Percentiles rank a stretch among this genome's conserved stretches.
Evolutionary conservation across 2,113 vertebrate genomes (phyloP).

Genomic region (Odobenus rosmarus): DNA sequence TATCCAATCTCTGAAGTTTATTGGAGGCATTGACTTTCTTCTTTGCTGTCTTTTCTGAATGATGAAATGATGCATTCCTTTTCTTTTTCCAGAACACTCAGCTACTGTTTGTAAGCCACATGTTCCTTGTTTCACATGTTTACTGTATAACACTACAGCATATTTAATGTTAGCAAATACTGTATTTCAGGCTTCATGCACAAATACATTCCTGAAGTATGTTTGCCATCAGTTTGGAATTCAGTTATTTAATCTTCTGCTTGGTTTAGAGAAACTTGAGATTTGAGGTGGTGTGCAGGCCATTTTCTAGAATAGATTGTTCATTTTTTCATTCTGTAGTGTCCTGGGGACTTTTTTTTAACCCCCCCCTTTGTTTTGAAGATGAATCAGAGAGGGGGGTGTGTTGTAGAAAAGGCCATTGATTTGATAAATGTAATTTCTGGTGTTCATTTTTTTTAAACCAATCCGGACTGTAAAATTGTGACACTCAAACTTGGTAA

Average conservation of each 20-base stretch:
- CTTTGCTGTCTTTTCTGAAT: conserved; percentile 62
- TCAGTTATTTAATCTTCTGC: conserved; percentile 56
- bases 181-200: conserved; percentile 50
- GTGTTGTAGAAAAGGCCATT: conserved; percentile 42
- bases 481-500: conserved; percentile 49
- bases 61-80: conserved; percentile 64
- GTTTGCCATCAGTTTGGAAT: conserved; percentile 52
- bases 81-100: conserved; percentile 27
- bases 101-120: conserved; percentile 69
- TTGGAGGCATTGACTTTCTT: conserved; percentile 52
- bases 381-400: background rate
- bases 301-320: conserved; percentile 58
- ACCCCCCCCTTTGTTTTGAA: conserved; percentile 37
- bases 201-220: conserved; percentile 60
- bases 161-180: conserved; percentile 62
- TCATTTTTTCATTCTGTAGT: conserved; percentile 42
- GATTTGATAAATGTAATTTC: conserved; percentile 62
- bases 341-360: background rate
- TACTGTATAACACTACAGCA: conserved; percentile 60
- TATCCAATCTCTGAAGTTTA: conserved; percentile 58
- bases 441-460: conserved; percentile 25
- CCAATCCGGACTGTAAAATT: conserved; percentile 36
- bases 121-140: conserved; percentile 65
- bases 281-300: conserved; percentile 25
- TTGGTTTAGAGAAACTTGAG: conserved; percentile 49